A percentile compares a stretch with the other conserved stretches of the same genome.
These are phyloP conservation scores for Aurelia sp. DNA, from an alignment of 30 jellyfish, hydroid and myxozoan genomes.

Conservation along the genomic window DNA sequence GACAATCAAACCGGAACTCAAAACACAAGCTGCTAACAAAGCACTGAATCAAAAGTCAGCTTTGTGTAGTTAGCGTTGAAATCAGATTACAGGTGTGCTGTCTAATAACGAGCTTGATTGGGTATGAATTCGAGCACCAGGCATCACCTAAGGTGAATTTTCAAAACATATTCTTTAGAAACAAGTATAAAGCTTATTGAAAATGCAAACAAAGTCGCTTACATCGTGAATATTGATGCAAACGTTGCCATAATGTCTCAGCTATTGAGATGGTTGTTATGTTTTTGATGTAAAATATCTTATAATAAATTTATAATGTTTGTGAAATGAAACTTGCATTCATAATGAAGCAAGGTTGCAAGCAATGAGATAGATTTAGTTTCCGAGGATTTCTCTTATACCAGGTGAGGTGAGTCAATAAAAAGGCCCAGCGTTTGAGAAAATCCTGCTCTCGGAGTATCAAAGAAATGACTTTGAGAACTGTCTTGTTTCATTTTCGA, in stretches of 20 bases:
- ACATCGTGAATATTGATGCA: background rate
- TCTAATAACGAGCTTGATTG: background rate
- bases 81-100: constrained; percentile 15
- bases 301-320: constrained; percentile 34
- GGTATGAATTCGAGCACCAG: constrained; percentile 37
- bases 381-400: too few species aligned
- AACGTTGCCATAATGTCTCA: background rate
- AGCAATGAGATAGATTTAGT: too few species aligned
- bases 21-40: too few species aligned
- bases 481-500: too few species aligned
- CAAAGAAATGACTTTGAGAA: too few species aligned
- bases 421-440: too few species aligned
- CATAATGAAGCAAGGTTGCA: background rate
- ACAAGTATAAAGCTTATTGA: background rate
- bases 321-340: constrained; percentile 19
- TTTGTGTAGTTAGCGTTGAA: background rate
- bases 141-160: constrained; percentile 6
- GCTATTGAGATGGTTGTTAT: too few species aligned
- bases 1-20: too few species aligned
- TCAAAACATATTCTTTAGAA: background rate
- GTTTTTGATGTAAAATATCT: background rate
- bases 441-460: too few species aligned
- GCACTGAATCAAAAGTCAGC: background rate
- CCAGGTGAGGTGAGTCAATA: too few species aligned
- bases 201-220: constrained; percentile 16